phyloP scores from a whole-genome alignment of 2,888 invertebrate genomes.

The Augiades crinisus region DNA sequence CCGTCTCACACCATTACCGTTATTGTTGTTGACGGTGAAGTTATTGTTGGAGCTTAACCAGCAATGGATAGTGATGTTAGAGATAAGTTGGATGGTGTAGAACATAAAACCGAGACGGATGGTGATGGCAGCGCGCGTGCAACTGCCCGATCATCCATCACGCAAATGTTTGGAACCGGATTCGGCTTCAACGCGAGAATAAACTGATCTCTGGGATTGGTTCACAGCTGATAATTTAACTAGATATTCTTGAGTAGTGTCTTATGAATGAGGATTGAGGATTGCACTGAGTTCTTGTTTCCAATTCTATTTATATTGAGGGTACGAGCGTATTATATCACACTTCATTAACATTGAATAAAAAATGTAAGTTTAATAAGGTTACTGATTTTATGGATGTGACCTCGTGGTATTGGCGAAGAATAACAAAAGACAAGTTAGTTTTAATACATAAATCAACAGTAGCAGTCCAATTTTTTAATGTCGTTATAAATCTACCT shows the following conservation, averaged over 20 bases:
- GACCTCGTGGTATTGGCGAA: no score
- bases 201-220: slow-evolving; percentile 49
- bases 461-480: no score
- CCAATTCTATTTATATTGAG: no score
- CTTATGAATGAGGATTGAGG: no score
- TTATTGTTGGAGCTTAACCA: slow-evolving; percentile 22
- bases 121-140: slow-evolving; percentile 53
- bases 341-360: no score
- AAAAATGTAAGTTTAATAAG: no score
- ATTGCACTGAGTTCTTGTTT: no score
- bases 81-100: slow-evolving; percentile 32
- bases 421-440: no score
- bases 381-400: no score
- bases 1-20: slow-evolving; percentile 36
- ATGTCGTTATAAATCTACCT: no score
- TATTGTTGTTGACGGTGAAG: not conserved
- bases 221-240: slow-evolving; percentile 48
- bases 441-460: no score
- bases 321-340: no score
- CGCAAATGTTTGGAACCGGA: slow-evolving; percentile 73
- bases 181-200: slow-evolving; percentile 51
- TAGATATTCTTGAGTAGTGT: slow-evolving; percentile 3
- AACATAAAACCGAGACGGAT: slow-evolving; percentile 34
- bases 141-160: slow-evolving; percentile 72
- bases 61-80: slow-evolving; percentile 38